Evolutionary conservation across 2,888 invertebrate species (phyloP), one percentile per base, ranked within the genome.

Genomic region (Machimus atricapillus): DNA sequence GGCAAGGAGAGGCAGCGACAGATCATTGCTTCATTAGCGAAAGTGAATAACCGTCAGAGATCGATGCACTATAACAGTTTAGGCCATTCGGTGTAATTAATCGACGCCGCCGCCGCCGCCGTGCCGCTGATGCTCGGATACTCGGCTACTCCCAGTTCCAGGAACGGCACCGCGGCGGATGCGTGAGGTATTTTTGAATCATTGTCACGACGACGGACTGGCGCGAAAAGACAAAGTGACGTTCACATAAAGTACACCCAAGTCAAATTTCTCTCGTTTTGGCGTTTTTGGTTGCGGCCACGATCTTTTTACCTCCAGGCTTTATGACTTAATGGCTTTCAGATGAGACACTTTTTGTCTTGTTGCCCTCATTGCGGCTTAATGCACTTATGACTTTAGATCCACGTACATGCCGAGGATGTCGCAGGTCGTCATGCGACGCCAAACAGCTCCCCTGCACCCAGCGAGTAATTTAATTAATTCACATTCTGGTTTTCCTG

Each of bases 31-130:
- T 66, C 66, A 79, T 79, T 79, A 79, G 43, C 40, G 43, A 79
- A 79, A 79, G 79, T 43, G 43, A 79, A 37, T 79, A 79, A 79
- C 43, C 79, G 43, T 79, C 37, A 7, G 79, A 46, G 79, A 79
- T 79, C 43, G 79, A 79, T 79, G 79, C 79, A 79, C 79, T 46
- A 43, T 79, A 79, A 79, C 27, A 79, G 43, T 76, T 76, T 76
- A 66, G 66, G 66, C 66, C 66, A 27, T 66, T 66, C 52, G 52
- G 52, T 16, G 66, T 27, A 66, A 66, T 77, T 37, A 77, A 77
- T 77, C 37, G 37, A 8, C 31, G 74, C n/a, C 37, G 8, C 31
- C 37, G n/a, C 77, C 37, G 34, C 9, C 76, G 76, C 76, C 14
- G 40, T 40, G 56, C 76, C 76, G 37, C 34, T 31, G 37, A 76